A percentile compares a stretch with the other conserved stretches of the same genome.
Conservation (phyloP, 2,888 invertebrate species). For the Agrotis exclamationis region DNA sequence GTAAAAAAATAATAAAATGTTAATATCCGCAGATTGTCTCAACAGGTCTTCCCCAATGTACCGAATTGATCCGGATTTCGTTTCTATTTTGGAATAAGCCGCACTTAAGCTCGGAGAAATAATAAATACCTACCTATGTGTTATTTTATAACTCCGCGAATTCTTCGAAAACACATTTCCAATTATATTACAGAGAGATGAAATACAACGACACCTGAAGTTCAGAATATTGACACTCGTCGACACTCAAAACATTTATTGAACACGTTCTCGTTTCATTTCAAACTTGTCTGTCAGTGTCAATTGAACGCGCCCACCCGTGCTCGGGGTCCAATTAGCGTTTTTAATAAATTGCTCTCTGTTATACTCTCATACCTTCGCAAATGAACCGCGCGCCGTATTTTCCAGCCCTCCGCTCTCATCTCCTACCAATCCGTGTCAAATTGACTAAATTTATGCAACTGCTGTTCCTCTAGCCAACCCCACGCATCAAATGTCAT, state of each 20-base stretch:
- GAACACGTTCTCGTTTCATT: constrained; percentile 62
- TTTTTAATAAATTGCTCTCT: constrained; percentile 66
- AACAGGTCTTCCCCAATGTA: neutral
- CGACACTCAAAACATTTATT: constrained; percentile 54
- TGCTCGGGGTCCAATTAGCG: constrained; percentile 64
- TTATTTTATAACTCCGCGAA: constrained; percentile 5
- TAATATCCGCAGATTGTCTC: constrained; percentile 10
- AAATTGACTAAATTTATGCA: constrained; percentile 90
- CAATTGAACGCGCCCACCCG: constrained; percentile 56
- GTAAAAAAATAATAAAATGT: constrained; percentile 18
- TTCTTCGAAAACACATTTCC: neutral
- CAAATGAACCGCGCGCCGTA: constrained; percentile 55
- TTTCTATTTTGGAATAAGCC: constrained; percentile 7
- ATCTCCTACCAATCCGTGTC: constrained; percentile 76
- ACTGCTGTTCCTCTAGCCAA: constrained; percentile 73
- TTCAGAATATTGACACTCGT: constrained; percentile 35
- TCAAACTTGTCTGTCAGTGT: constrained; percentile 61
- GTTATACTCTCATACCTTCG: constrained; percentile 64
- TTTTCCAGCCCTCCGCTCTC: constrained; percentile 49
- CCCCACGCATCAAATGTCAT: constrained; percentile 86
- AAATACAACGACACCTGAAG: constrained; percentile 22
- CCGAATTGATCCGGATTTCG: constrained; percentile 18
- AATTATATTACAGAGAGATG: constrained; percentile 20
- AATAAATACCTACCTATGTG: constrained; percentile 1
- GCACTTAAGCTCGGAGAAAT: neutral